Conservation (phyloP, 2,797 vertebrate genomes). For the Sebastolobus alascanus region DNA sequence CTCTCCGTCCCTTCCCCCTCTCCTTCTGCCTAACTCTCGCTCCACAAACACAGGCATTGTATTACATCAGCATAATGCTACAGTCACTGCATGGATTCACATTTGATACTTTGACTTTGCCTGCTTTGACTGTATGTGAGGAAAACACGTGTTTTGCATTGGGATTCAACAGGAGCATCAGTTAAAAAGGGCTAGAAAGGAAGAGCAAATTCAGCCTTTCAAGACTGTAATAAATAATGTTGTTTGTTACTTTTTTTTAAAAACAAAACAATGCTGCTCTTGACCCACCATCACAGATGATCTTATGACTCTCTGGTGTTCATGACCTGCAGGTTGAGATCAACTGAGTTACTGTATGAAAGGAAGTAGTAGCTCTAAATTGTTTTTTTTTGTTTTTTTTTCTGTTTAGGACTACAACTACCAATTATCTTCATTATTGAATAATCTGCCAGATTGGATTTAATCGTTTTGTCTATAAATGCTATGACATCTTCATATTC, state of each 20-base stretch:
- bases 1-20: conserved; percentile 7
- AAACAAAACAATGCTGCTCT: not conserved
- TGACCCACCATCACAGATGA: not conserved
- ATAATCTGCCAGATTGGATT: not conserved
- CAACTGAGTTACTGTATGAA: not conserved
- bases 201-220: not conserved
- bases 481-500: not conserved
- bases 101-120: conserved; percentile 7
- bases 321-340: conserved; percentile 39
- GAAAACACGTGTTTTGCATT: not conserved
- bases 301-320: conserved; percentile 58
- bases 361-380: conserved; percentile 2
- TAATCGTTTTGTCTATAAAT: not conserved
- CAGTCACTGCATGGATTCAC: conserved; percentile 33
- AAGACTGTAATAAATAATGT: not conserved
- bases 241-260: not conserved
- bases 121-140: conserved; percentile 13
- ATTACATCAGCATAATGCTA: conserved; percentile 35
- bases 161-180: not conserved
- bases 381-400: not conserved
- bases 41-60: conserved; percentile 35
- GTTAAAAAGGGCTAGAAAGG: not conserved
- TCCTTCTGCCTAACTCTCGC: conserved; percentile 17
- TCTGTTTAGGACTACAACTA: not conserved
- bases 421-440: too few species aligned